phyloP scores from a whole-genome alignment of 2,113 vertebrate species.

The Nesoenas mayeri region DNA sequence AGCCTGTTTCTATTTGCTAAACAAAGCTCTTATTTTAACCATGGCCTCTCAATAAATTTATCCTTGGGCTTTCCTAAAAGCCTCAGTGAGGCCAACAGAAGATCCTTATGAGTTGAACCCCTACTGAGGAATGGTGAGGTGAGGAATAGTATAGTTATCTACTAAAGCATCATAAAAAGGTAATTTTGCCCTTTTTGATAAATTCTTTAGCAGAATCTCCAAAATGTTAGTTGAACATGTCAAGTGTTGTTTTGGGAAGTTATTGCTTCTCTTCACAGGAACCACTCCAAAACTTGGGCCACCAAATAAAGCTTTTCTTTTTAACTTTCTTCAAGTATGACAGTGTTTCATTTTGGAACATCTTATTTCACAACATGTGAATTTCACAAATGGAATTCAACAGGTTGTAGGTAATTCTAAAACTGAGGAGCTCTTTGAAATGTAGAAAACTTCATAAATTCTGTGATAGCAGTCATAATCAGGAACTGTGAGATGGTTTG shows the following conservation, averaged over 20 bases:
- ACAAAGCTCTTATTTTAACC: conserved; percentile 39
- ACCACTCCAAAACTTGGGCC: background rate
- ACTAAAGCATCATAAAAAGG: background rate
- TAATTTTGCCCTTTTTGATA: background rate
- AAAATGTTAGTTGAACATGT: background rate
- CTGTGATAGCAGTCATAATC: background rate
- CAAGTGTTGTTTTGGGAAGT: background rate
- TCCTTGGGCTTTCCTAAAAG: background rate
- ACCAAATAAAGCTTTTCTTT: background rate
- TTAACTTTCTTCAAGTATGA: background rate
- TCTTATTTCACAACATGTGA: background rate
- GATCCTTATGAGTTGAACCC: background rate
- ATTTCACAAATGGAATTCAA: background rate
- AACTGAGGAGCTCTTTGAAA: background rate
- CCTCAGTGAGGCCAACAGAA: background rate
- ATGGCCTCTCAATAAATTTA: background rate
- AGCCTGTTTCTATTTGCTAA: conserved; percentile 38
- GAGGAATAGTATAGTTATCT: background rate
- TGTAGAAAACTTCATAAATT: background rate
- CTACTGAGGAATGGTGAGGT: background rate
- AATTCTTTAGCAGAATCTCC: background rate
- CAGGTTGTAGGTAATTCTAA: background rate
- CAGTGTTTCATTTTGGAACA: background rate
- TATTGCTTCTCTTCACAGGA: background rate
- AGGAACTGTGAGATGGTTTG: background rate